Conservation (phyloP, 2,113 vertebrate genomes). For the Heteronetta atricapilla region DNA sequence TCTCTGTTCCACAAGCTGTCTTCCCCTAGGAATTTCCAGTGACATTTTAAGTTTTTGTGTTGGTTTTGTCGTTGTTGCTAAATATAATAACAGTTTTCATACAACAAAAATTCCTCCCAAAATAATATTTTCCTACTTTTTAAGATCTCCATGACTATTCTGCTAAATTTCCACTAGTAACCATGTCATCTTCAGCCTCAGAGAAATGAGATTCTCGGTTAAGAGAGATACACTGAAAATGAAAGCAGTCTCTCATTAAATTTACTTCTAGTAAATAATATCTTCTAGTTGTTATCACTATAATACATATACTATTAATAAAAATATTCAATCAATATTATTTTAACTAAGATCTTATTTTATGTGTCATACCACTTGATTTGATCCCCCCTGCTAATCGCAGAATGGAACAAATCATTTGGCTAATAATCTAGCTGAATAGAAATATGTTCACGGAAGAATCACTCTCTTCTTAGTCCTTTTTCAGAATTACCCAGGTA, state of each 20-base stretch:
- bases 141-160: background rate
- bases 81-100: background rate
- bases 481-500: background rate
- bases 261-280: background rate
- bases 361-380: background rate
- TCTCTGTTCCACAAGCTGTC: background rate
- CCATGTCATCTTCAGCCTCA: background rate
- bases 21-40: background rate
- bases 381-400: background rate
- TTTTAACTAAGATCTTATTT: background rate
- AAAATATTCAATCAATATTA: background rate
- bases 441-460: background rate
- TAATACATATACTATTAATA: background rate
- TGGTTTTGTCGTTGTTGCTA: background rate
- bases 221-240: background rate
- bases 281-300: background rate
- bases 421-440: background rate
- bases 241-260: background rate
- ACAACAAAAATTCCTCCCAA: background rate
- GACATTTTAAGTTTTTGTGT: background rate
- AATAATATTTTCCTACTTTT: background rate
- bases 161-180: background rate
- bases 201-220: background rate
- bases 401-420: background rate
- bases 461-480: background rate